Evolutionary conservation across 2,797 vertebrate genomes (phyloP).

Genomic region (Falco cherrug): DNA sequence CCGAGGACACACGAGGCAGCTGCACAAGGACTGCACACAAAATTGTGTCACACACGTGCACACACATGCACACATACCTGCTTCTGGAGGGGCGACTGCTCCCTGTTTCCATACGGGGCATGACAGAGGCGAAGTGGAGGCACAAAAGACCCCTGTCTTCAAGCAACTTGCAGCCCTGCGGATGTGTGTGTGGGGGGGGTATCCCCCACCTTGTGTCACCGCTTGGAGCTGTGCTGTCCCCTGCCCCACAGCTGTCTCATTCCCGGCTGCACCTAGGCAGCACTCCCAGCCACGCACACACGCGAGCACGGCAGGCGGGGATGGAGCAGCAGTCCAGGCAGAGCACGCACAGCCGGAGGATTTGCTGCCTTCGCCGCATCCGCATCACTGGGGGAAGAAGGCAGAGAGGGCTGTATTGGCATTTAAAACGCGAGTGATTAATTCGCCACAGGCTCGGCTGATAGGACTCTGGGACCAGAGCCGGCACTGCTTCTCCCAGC

Average conservation of each 20-base stretch:
- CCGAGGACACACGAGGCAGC: constrained; percentile 17
- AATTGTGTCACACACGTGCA: neutral
- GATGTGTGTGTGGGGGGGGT: neutral
- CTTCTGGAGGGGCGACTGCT: constrained; percentile 22
- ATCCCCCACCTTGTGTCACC: neutral
- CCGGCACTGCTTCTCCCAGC: constrained; percentile 6
- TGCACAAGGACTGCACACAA: constrained; percentile 9
- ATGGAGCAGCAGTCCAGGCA: constrained; percentile 32
- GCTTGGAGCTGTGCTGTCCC: neutral
- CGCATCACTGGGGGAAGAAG: constrained; percentile 56
- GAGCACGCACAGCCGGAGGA: constrained; percentile 48
- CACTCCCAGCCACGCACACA: neutral
- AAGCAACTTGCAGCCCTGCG: constrained; percentile 18
- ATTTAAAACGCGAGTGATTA: constrained; percentile 36
- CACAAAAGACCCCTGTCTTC: neutral
- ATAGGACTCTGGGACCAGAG: constrained; percentile 21
- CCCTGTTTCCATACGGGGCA: constrained; percentile 15
- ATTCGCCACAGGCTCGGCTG: constrained; percentile 38
- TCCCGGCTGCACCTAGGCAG: constrained; percentile 47
- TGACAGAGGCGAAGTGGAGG: neutral
- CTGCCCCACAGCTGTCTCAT: constrained; percentile 53
- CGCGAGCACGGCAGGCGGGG: constrained; percentile 11
- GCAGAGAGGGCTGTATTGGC: constrained; percentile 54
- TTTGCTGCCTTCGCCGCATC: constrained; percentile 64
- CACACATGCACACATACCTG: neutral